These are phyloP conservation scores for Dendrocincla fuliginosa DNA, from an alignment of 2,797 vertebrate species.

Conservation along the genomic window DNA sequence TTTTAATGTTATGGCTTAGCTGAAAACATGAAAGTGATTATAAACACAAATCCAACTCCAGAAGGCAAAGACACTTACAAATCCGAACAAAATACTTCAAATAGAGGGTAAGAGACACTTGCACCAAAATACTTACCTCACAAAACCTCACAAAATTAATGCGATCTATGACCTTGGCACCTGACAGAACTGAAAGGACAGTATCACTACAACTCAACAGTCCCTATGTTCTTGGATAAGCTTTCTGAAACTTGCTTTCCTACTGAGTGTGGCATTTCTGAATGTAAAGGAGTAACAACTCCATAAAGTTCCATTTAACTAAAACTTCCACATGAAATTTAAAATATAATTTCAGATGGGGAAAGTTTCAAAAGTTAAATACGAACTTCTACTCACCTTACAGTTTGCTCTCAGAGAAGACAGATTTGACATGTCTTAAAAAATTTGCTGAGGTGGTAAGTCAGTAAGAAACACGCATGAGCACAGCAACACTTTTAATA, in stretches of 20 bases:
- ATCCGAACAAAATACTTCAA: neutral
- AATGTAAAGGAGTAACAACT: neutral
- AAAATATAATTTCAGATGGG: neutral
- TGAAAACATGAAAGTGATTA: constrained; percentile 59
- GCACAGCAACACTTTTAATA: neutral
- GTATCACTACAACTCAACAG: neutral
- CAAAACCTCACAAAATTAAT: neutral
- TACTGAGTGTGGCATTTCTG: neutral
- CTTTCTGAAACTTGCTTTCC: neutral
- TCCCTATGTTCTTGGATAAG: neutral
- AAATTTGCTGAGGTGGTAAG: neutral
- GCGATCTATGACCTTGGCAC: neutral
- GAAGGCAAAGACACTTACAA: neutral
- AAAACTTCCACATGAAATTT: neutral
- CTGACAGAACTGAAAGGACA: neutral
- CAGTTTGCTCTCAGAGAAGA: neutral
- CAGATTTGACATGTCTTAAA: neutral
- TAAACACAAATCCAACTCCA: neutral
- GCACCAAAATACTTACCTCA: neutral
- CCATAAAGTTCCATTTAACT: neutral
- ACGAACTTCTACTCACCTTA: neutral
- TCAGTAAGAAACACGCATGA: neutral
- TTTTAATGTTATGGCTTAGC: constrained; percentile 96
- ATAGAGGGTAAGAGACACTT: neutral
- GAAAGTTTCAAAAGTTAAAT: neutral